Percentiles rank a stretch among this genome's conserved stretches.
These are phyloP conservation scores for Onychostruthus taczanowskii DNA, from an alignment of 2,113 vertebrate species.

Conservation along the genomic window DNA sequence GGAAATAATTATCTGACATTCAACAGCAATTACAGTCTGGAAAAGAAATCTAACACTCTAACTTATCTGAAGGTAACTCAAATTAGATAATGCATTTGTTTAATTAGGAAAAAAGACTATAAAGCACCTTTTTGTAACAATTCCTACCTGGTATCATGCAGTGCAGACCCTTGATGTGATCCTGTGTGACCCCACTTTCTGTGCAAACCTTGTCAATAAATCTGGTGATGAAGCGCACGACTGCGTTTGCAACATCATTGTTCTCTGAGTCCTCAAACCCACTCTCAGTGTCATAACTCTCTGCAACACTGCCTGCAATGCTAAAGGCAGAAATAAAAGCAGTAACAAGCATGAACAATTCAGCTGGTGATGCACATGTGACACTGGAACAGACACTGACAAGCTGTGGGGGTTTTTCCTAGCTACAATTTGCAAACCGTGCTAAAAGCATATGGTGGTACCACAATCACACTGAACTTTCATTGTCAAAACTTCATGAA, in stretches of 20 bases:
- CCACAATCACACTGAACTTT: not conserved
- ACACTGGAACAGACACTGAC: not conserved
- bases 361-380: not conserved
- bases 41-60: not conserved
- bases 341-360: not conserved
- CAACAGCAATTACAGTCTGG: not conserved
- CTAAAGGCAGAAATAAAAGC: slow-evolving; percentile 67
- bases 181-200: slow-evolving; percentile 95
- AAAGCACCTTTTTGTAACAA: not conserved
- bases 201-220: slow-evolving; percentile 99
- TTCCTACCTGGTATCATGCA: slow-evolving; percentile 96
- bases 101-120: not conserved
- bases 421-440: not conserved
- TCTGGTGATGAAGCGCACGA: slow-evolving; percentile 90
- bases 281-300: slow-evolving; percentile 97
- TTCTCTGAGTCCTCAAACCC: slow-evolving; percentile 96
- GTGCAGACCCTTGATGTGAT: slow-evolving; percentile 96
- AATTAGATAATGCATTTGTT: not conserved
- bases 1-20: not conserved
- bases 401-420: fast-evolving
- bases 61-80: not conserved
- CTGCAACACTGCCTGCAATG: slow-evolving; percentile 96
- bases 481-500: not conserved
- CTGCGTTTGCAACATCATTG: slow-evolving; percentile 92
- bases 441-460: not conserved